phyloP scores from a whole-genome alignment of 2,113 vertebrate species.

The Todiramphus saurophagus region DNA sequence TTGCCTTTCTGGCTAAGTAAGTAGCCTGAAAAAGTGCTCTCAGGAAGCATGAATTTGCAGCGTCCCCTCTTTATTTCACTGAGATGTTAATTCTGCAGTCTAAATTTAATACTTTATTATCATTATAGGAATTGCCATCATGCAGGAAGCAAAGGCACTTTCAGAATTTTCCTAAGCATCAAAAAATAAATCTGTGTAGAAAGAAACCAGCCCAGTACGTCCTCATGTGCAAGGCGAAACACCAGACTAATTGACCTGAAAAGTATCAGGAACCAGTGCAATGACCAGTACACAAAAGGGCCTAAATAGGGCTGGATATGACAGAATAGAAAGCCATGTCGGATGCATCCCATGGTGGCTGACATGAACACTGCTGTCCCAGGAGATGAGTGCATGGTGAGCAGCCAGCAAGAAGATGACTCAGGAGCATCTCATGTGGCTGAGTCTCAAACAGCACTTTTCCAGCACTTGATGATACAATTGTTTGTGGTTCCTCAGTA shows the following conservation, averaged over 20 bases:
- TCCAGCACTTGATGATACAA: background rate
- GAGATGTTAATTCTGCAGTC: background rate
- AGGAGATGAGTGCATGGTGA: background rate
- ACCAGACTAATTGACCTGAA: background rate
- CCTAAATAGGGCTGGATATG: background rate
- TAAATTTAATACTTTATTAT: background rate
- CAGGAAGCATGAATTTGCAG: background rate
- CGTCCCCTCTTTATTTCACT: background rate
- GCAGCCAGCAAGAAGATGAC: background rate
- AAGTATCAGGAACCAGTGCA: background rate
- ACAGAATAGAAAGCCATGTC: background rate
- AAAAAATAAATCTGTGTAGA: background rate
- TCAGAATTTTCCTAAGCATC: background rate
- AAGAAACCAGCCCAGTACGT: background rate
- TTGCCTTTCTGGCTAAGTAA: constrained; percentile 21
- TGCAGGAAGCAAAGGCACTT: background rate
- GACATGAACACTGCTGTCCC: background rate
- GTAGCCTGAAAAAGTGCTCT: background rate
- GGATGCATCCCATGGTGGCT: background rate
- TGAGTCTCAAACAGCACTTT: background rate
- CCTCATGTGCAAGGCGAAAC: background rate
- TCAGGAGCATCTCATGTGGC: background rate
- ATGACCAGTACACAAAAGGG: background rate
- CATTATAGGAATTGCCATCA: background rate
- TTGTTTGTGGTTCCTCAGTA: background rate